Evolutionary conservation across 2,113 vertebrate genomes (phyloP).

Genomic region (Formicarius rufipectus): DNA sequence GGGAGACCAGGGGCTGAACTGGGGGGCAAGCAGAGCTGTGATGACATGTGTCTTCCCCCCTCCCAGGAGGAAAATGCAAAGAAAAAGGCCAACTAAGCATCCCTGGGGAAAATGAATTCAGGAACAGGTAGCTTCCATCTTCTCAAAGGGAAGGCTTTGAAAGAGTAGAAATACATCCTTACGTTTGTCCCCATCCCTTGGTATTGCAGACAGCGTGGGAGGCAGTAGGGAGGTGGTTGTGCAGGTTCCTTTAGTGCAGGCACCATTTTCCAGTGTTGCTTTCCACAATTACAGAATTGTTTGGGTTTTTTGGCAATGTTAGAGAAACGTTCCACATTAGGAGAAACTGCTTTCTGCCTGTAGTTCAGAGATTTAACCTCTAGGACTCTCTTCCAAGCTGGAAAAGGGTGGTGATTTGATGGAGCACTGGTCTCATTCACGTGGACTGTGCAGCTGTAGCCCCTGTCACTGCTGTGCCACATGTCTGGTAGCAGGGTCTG

Average conservation of each 20-base stretch:
- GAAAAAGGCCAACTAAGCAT: not conserved
- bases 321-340: not conserved
- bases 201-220: not conserved
- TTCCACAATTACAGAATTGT: not conserved
- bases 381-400: not conserved
- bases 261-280: not conserved
- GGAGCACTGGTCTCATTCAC: accelerated
- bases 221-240: not conserved
- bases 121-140: not conserved
- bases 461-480: not conserved
- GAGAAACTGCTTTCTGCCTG: not conserved
- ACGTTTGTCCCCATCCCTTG: accelerated
- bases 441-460: accelerated
- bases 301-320: not conserved
- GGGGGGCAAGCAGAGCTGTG: not conserved
- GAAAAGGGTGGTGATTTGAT: not conserved
- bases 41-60: not conserved
- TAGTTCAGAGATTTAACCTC: not conserved
- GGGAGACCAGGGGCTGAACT: not conserved
- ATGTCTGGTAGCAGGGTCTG: not conserved
- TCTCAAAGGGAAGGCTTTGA: not conserved
- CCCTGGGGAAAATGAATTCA: not conserved
- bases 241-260: not conserved
- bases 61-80: not conserved
- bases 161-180: not conserved